phyloP scores from a whole-genome alignment of 2,113 vertebrate genomes.

The Rhinoderma darwinii region DNA sequence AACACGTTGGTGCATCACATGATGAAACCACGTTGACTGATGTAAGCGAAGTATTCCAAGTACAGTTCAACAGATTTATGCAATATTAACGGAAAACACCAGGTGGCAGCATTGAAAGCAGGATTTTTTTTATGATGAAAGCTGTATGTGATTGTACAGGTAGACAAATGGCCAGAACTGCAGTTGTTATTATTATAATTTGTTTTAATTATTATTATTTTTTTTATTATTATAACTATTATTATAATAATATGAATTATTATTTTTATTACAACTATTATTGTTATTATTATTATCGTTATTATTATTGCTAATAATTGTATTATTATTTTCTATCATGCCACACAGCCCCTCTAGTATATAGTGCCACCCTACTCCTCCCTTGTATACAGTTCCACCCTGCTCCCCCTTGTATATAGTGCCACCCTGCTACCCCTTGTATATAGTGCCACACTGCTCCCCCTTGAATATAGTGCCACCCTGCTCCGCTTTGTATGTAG shows the following conservation, averaged over 20 bases:
- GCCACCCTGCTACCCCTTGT: too few species aligned
- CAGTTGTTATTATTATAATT: not conserved
- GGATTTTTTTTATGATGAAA: not conserved
- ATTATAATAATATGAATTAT: not conserved
- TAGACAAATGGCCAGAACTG: not conserved
- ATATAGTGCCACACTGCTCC: too few species aligned
- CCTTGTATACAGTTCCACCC: too few species aligned
- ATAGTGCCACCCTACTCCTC: too few species aligned
- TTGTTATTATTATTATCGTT: not conserved
- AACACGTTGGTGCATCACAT: not conserved
- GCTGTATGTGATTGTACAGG: not conserved
- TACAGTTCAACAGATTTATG: not conserved
- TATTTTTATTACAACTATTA: not conserved
- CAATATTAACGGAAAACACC: not conserved
- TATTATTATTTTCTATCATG: not conserved
- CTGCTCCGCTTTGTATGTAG: too few species aligned
- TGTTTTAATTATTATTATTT: not conserved
- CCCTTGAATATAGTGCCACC: too few species aligned
- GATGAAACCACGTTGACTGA: not conserved
- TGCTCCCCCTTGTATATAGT: too few species aligned
- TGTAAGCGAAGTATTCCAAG: not conserved
- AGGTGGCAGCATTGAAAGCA: not conserved
- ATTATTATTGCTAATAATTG: not conserved
- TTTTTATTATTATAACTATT: not conserved
- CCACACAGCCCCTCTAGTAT: too few species aligned